phyloP scores from a whole-genome alignment of 2,797 vertebrate species.

The Otolemur crassicaudatus region DNA sequence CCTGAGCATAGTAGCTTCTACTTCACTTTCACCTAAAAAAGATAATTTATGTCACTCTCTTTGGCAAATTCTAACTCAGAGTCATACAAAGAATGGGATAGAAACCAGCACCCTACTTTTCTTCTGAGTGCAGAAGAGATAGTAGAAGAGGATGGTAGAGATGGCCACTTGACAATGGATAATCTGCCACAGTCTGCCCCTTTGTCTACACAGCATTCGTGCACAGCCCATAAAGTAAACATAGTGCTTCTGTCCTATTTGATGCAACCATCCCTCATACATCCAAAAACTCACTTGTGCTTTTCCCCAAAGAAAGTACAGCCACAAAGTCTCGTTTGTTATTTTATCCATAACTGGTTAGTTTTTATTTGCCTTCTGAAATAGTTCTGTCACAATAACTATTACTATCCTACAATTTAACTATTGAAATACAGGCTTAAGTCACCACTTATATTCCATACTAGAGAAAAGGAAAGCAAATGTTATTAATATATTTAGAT shows the following conservation, averaged over 20 bases:
- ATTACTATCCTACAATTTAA: slow-evolving; percentile 1
- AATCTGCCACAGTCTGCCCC: background rate
- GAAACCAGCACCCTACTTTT: background rate
- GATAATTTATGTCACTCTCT: background rate
- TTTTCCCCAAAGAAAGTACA: background rate
- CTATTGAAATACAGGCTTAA: background rate
- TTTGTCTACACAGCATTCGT: background rate
- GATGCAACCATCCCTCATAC: background rate
- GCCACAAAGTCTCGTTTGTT: background rate
- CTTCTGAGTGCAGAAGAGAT: background rate
- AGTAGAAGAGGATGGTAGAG: background rate
- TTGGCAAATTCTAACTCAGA: background rate
- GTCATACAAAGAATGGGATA: background rate
- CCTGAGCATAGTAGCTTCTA: background rate
- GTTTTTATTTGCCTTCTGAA: background rate
- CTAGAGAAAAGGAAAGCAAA: background rate
- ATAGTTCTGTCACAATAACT: background rate
- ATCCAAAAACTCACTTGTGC: background rate
- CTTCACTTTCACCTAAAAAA: background rate
- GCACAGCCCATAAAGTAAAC: background rate
- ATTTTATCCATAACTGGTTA: background rate
- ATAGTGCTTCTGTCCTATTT: background rate
- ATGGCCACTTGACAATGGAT: background rate
- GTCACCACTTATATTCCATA: background rate
- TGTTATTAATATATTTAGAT: background rate